Evolutionary conservation across 2,888 invertebrate genomes (phyloP).

Genomic region (Heteromyza rotundicornis): DNA sequence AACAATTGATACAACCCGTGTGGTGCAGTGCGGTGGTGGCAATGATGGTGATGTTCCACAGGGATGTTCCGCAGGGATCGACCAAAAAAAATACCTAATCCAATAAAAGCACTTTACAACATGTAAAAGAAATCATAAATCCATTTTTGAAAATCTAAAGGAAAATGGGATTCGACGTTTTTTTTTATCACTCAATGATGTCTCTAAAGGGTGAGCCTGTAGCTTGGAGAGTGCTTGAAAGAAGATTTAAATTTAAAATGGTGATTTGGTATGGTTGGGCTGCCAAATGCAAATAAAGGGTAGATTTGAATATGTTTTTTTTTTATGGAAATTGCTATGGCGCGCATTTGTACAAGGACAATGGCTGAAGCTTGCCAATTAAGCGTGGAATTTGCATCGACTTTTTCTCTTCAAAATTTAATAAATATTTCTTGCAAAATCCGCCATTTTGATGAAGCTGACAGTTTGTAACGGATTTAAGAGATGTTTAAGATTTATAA

Average conservation of each 20-base stretch:
- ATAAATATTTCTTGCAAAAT: too few relatives aligned
- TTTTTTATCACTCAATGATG: neutral
- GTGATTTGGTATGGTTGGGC: conserved; percentile 2
- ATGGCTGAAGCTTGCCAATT: too few relatives aligned
- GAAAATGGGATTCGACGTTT: neutral
- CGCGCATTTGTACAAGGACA: too few relatives aligned
- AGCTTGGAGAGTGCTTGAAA: neutral
- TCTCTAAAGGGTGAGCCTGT: too few relatives aligned
- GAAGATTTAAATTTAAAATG: conserved; percentile 21
- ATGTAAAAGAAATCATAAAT: conserved; percentile 46
- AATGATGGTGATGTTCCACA: neutral
- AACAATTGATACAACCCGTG: neutral
- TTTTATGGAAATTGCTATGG: neutral
- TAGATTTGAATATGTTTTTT: conserved; percentile 33
- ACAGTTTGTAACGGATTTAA: too few relatives aligned
- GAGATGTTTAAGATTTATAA: too few relatives aligned
- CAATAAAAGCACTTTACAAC: conserved; percentile 60
- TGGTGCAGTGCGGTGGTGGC: neutral
- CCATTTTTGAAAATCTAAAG: conserved; percentile 27
- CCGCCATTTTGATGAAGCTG: too few relatives aligned
- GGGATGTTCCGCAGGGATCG: neutral
- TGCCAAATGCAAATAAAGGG: conserved; percentile 22
- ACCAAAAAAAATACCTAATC: conserved; percentile 39
- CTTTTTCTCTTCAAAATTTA: too few relatives aligned
- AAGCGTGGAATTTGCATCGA: neutral